These are phyloP conservation scores for Tachysurus vachellii DNA, from an alignment of 2,113 vertebrate species.

Conservation along the genomic window DNA sequence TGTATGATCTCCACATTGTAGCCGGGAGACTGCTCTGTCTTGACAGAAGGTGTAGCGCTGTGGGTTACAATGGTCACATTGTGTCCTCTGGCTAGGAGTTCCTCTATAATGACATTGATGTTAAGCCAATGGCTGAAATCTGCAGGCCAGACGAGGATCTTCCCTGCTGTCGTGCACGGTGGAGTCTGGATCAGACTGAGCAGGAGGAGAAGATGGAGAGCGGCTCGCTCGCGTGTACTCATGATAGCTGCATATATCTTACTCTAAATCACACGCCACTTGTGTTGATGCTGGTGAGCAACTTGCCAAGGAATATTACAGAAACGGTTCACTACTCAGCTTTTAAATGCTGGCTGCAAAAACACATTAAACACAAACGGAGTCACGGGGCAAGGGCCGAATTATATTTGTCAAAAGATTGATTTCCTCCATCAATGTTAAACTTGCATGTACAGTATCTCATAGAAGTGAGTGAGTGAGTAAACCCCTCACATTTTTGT, in stretches of 20 bases:
- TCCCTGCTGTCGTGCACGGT: constrained; percentile 44
- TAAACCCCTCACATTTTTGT: too few species aligned
- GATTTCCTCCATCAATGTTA: too few species aligned
- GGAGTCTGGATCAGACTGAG: constrained; percentile 5
- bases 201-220: constrained; percentile 23
- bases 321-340: background rate
- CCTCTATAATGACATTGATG: constrained; percentile 57
- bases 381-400: too few species aligned
- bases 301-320: background rate
- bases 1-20: constrained; percentile 37
- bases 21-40: background rate
- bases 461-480: too few species aligned
- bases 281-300: background rate
- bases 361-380: background rate
- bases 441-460: too few species aligned
- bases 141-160: constrained; percentile 65
- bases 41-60: constrained; percentile 27
- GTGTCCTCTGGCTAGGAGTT: constrained; percentile 57
- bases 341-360: background rate
- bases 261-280: background rate
- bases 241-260: background rate
- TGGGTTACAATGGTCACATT: constrained; percentile 60
- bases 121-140: constrained; percentile 71
- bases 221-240: background rate
- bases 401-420: too few species aligned